These are phyloP conservation scores for Balaeniceps rex DNA, from an alignment of 2,113 vertebrate species.

Conservation along the genomic window DNA sequence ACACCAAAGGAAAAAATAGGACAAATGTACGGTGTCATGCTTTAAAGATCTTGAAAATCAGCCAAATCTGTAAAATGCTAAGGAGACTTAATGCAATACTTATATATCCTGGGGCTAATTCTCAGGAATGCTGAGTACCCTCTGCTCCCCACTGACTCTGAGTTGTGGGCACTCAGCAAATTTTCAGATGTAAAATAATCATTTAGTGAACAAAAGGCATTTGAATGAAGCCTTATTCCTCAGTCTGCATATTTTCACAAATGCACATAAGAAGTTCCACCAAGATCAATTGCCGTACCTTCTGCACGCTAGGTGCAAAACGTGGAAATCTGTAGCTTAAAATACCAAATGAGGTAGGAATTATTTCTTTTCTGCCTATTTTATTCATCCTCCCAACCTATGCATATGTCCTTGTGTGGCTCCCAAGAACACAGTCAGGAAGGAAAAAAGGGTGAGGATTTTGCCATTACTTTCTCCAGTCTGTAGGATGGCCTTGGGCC, in stretches of 20 bases:
- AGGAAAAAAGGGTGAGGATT: background rate
- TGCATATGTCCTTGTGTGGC: background rate
- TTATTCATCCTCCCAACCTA: background rate
- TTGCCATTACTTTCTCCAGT: background rate
- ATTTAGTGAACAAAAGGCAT: background rate
- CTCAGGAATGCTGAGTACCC: background rate
- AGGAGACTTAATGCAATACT: slow-evolving; percentile 12
- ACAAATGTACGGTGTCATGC: background rate
- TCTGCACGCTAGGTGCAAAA: background rate
- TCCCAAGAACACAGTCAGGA: background rate
- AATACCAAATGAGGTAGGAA: background rate
- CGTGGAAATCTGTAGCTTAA: background rate
- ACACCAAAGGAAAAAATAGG: background rate
- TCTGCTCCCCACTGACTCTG: background rate
- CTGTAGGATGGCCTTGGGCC: background rate
- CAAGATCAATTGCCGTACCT: background rate
- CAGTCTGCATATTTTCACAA: background rate
- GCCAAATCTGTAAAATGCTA: slow-evolving; percentile 30
- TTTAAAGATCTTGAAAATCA: slow-evolving; percentile 30
- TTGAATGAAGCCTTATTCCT: background rate
- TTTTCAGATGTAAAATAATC: background rate
- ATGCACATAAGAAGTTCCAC: background rate
- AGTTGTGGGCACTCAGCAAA: background rate
- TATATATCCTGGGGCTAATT: slow-evolving; percentile 2
- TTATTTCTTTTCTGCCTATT: background rate